Conservation (phyloP, 2,888 invertebrate genomes). For the Selenia dentaria region DNA sequence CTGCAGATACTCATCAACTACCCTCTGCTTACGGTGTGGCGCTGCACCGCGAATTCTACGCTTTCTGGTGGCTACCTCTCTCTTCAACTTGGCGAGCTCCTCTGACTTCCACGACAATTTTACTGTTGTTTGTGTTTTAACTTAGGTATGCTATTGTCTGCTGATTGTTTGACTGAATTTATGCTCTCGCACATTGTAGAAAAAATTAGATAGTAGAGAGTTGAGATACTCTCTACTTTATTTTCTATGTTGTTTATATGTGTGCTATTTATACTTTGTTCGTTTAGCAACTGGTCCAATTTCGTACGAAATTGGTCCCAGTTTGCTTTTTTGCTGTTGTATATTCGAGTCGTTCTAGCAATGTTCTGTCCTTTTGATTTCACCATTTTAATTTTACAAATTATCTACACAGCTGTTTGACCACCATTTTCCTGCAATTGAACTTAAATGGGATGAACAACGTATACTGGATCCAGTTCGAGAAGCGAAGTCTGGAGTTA, state of each 20-base stretch:
- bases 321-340: slow-evolving; percentile 30
- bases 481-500: no score
- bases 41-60: background rate
- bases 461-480: no score
- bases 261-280: background rate
- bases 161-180: slow-evolving; percentile 4
- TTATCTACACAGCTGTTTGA: no score
- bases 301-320: slow-evolving; percentile 29
- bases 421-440: no score
- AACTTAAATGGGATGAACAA: no score
- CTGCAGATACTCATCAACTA: background rate
- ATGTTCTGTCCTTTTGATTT: slow-evolving; percentile 7
- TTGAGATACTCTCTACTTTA: slow-evolving; percentile 4
- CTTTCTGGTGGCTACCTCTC: no score
- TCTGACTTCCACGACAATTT: background rate
- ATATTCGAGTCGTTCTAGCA: slow-evolving; percentile 20
- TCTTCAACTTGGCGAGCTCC: background rate
- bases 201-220: no score
- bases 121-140: background rate
- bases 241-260: background rate
- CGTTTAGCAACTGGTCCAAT: slow-evolving; percentile 4
- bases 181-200: no score
- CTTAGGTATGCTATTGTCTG: slow-evolving; percentile 19
- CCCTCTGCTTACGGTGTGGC: background rate
- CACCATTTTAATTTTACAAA: slow-evolving; percentile 17